Evolutionary conservation across 2,888 invertebrate species (phyloP).

Genomic region (Zeuzera pyrina): DNA sequence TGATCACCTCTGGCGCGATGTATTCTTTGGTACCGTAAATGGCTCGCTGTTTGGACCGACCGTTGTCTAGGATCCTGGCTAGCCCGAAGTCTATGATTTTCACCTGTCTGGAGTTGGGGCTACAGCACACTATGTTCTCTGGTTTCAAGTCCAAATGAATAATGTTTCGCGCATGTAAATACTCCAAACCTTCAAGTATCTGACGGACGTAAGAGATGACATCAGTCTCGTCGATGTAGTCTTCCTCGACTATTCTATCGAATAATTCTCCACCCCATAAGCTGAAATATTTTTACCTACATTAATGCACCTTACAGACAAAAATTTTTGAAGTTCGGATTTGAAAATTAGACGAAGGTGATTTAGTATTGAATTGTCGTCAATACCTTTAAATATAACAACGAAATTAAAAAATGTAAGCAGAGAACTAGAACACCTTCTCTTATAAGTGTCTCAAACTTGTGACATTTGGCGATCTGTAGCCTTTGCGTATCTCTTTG

Average conservation of each 20-base stretch:
- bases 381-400: too few species aligned
- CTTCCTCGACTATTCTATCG: slow-evolving; percentile 93
- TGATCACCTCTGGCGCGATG: slow-evolving; percentile 93
- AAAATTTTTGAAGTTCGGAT: too few species aligned
- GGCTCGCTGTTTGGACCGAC: slow-evolving; percentile 28
- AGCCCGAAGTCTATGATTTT: slow-evolving; percentile 97
- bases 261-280: slow-evolving; percentile 95
- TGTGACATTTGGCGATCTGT: too few species aligned
- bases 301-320: background rate
- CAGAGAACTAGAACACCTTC: too few species aligned
- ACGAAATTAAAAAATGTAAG: too few species aligned
- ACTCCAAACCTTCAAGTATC: slow-evolving; percentile 92
- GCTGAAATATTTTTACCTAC: slow-evolving; percentile 58
- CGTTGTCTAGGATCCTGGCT: slow-evolving; percentile 52
- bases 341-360: too few species aligned
- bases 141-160: slow-evolving; percentile 96
- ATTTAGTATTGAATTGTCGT: too few species aligned
- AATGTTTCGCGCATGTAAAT: slow-evolving; percentile 88
- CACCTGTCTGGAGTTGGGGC: slow-evolving; percentile 86
- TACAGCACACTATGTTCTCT: slow-evolving; percentile 95
- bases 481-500: too few species aligned
- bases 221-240: slow-evolving; percentile 81
- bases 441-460: too few species aligned
- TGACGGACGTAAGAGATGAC: slow-evolving; percentile 90
- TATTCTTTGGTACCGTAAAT: slow-evolving; percentile 95